Evolutionary conservation across 2,113 vertebrate genomes (phyloP), one percentile per base, ranked within the genome.

Genomic region (Heloderma charlesbogerti): DNA sequence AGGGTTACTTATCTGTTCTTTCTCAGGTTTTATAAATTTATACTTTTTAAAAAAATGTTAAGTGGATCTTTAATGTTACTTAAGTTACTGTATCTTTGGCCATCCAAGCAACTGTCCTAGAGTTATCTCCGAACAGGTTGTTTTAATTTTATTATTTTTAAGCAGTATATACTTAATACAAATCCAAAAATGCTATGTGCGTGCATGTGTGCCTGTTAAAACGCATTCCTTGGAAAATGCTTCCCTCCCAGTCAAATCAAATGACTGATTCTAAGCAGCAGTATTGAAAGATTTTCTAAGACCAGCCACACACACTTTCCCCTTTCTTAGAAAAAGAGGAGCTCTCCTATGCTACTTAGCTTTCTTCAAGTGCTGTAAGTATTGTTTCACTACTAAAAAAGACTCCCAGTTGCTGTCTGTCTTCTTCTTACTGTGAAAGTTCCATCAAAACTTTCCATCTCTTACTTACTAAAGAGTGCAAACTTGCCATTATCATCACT

Each of bases 371-470:
- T 93, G 80, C 91, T 94, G 63, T 78, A 95, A 72, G 57, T 51
- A 92, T 92, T 94, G 90, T 94, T 93, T 95, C 91, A 91, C 92
- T 15, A 91, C 92, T 15, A 43, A 20, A 88, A 90, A 94, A 94
- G 94, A 92, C 45, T 93, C 93, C 92, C 91, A 94, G 91, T 90
- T 91, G 84, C 88, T 95, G 86, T 93, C 90, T 92, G 89, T 54
- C 25, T 95, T 92, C 94, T n/a, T n/a, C n/a, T 94, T 94, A 94
- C 90, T 92, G 54, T 86, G 92, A 94, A 95, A 91, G 85, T 91
- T 91, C 90, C 84, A 95, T 95, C 96, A 96, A 94, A 95, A 93
- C 92, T 94, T 93, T 67, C 66, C 87, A 95, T 94, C 94, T 93
- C 95, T 95, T 94, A 92, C 60, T 94, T 96, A 90, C 92, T 84